These are phyloP conservation scores for Leptopilina syphax DNA, from an alignment of 2,888 invertebrate genomes.

Conservation along the genomic window DNA sequence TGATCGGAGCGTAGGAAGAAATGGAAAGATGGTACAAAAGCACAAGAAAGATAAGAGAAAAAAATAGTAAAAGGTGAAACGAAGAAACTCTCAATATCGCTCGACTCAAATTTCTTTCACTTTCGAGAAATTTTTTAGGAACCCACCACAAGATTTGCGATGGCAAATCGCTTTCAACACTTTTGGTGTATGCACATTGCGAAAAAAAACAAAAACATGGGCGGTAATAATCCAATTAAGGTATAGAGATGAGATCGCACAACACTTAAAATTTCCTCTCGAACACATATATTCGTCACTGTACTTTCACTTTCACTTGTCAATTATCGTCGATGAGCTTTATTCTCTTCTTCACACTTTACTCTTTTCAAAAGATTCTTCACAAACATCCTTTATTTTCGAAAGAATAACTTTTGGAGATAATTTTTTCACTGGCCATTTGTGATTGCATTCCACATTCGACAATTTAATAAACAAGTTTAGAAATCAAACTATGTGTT, in stretches of 20 bases:
- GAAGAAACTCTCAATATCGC: slow-evolving; percentile 37
- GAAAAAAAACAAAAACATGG: not conserved
- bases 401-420: not conserved
- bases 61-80: not conserved
- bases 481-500: not conserved
- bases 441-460: not conserved
- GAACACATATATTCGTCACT: slow-evolving; percentile 27
- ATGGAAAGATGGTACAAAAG: not conserved
- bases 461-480: not conserved
- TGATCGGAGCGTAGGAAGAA: slow-evolving; percentile 22
- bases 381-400: not conserved
- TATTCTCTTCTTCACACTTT: slow-evolving; percentile 9
- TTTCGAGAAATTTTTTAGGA: not conserved
- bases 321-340: slow-evolving; percentile 46
- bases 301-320: slow-evolving; percentile 64
- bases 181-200: not conserved
- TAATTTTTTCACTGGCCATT: not conserved
- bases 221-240: slow-evolving; percentile 27
- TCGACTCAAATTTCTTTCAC: not conserved
- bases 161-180: not conserved
- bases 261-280: slow-evolving; percentile 44
- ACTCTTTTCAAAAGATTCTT: slow-evolving; percentile 26
- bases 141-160: slow-evolving; percentile 20
- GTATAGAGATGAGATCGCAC: slow-evolving; percentile 46
- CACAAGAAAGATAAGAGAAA: not conserved